Base-by-base conservation (phyloP, 2,797 vertebrate species). In the Nannoperca australis region DNA sequence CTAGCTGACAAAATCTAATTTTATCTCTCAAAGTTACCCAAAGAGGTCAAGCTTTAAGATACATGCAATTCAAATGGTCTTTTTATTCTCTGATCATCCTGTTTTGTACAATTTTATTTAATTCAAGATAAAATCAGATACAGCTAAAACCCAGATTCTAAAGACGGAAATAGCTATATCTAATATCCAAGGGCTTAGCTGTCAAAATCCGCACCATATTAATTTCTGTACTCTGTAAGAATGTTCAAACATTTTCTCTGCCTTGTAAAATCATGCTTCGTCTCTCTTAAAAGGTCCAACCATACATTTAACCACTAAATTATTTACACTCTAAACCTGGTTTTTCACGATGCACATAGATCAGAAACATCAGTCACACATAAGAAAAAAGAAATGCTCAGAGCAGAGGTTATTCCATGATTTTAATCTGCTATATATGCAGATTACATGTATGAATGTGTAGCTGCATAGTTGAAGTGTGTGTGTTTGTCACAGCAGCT, bases 81-180 rank as follows among this genome's bases (percentile, higher is more conserved):
- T 70, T 67, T 54, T 27, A 59, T 64, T n/a, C 30, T 68, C 20
- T 0, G 10, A 20, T 70, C 12, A 78, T 68, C n/a, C 18, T 24
- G 22, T 50, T 75, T 60, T 24, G n/a, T 47, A 5, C 14, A 0
- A 56, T 54, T 63, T 36, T 0, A 44, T 51, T 55, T 59, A 0
- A 50, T 50, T 84, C 15, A 24, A 53, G 47, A 47, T 18, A 32
- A 61, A 66, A 66, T 70, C 54, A 55, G 71, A 63, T 18, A 32
- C 50, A 50, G 45, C 64, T 53, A 36, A 72, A 44, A 67, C 36
- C 5, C 30, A 55, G 64, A 44, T 64, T 38, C 8, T 54, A 7
- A 68, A 60, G 20, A n/a, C 12, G 18, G 24, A 58, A 71, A 50
- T 32, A 30, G 17, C 47, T 24, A 1, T 2, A n/a, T 70, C 22